A percentile compares a stretch with the other conserved stretches of the same genome.
Conservation (phyloP, 2,888 invertebrate species). For the Caenorhabditis becei region DNA sequence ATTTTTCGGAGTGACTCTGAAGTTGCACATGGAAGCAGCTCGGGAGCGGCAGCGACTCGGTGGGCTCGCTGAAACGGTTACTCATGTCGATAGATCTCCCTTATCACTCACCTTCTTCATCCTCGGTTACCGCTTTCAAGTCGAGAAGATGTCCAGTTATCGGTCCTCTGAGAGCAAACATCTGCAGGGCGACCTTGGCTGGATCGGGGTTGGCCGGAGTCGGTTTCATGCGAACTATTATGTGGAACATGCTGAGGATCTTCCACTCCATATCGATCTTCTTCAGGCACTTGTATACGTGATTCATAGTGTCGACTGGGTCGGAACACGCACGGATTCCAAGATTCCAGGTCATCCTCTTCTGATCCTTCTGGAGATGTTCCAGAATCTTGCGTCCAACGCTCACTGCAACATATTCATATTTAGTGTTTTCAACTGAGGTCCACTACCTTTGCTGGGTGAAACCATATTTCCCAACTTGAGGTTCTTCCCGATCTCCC, state of each 20-base stretch:
- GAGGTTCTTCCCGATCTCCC: constrained; percentile 82
- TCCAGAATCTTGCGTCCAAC: constrained; percentile 52
- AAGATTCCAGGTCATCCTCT: constrained; percentile 90
- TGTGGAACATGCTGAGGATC: constrained; percentile 94
- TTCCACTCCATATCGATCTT: constrained; percentile 98
- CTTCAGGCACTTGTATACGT: constrained; percentile 97
- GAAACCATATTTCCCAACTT: constrained; percentile 18
- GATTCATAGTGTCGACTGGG: constrained; percentile 57
- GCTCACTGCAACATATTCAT: constrained; percentile 15
- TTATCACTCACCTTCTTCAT: constrained; percentile 64
- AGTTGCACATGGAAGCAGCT: constrained; percentile 77
- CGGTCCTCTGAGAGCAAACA: constrained; percentile 89
- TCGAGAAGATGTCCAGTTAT: constrained; percentile 95
- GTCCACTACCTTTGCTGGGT: neutral
- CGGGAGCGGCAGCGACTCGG: constrained; percentile 77
- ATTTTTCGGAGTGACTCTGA: constrained; percentile 6
- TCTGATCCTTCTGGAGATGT: constrained; percentile 49
- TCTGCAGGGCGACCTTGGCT: constrained; percentile 94
- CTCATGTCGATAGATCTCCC: neutral
- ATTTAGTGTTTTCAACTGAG: too few relatives aligned
- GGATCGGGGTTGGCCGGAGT: constrained; percentile 82
- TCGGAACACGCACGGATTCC: constrained; percentile 91
- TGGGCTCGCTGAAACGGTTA: constrained; percentile 50
- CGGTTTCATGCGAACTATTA: constrained; percentile 91
- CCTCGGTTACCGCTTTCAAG: constrained; percentile 90